Evolutionary conservation across 2,888 invertebrate genomes (phyloP).

Genomic region (Portevinia maculata): DNA sequence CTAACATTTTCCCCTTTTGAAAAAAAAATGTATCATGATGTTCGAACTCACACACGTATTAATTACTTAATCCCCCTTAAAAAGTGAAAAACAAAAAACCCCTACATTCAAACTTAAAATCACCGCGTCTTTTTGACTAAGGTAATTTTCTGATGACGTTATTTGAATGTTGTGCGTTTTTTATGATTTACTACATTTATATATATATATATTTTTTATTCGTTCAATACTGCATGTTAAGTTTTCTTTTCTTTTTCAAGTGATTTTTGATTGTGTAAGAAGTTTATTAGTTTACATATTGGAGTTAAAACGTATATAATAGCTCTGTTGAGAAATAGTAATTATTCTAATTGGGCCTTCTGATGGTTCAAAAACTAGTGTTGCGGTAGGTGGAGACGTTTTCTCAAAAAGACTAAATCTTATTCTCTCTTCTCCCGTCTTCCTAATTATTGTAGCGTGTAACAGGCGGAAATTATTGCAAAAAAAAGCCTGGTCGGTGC

Average conservation of each 20-base stretch:
- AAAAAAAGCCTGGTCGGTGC: no score
- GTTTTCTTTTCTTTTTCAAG: conserved; percentile 4
- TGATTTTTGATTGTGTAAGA: background rate
- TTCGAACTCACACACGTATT: conserved; percentile 58
- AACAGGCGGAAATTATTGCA: no score
- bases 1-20: conserved; percentile 57
- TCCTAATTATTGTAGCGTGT: no score
- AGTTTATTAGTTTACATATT: background rate
- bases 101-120: conserved; percentile 61
- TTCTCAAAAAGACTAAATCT: no score
- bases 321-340: no score
- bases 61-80: conserved; percentile 37
- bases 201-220: conserved; percentile 10
- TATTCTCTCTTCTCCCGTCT: no score
- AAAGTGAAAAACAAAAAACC: conserved; percentile 29
- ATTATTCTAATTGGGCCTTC: no score
- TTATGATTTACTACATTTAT: conserved; percentile 11
- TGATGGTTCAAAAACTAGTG: no score
- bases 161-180: conserved; percentile 33
- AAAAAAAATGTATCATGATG: conserved; percentile 53
- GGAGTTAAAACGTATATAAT: no score
- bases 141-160: conserved; percentile 63
- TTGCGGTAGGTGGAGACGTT: no score
- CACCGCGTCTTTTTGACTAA: conserved; percentile 68
- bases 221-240: conserved; percentile 46